Evolutionary conservation across 2,888 invertebrate genomes (phyloP), one percentile per base, ranked within the genome.

Genomic region (Tyria jacobaeae): DNA sequence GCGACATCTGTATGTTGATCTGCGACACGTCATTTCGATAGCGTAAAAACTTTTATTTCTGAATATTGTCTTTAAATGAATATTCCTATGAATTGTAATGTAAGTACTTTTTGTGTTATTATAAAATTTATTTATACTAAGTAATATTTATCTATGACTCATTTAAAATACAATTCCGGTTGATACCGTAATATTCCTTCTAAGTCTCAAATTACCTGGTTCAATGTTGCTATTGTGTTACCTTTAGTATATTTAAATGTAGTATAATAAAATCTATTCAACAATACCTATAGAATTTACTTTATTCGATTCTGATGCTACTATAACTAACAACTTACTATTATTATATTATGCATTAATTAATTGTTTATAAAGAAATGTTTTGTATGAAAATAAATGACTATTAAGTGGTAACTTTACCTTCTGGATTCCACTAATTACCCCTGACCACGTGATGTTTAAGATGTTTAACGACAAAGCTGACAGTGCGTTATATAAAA

Each of bases 321-420:
- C 83, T 87, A 87, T 82, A 60, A 74, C 85, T 88, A 84, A 77
- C 70, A 64, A 74, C 73, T 79, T 75, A 77, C 71, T 71, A 73
- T 71, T 72, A 69, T 69, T 62, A 64, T 72, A 72, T 75, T 73
- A 78, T 66, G 75, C 51, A 57, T 69, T 71, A 68, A 48, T 67
- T 62, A 68, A 66, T 52, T 64, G 64, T 70, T 68, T 48, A 39
- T 60, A 62, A 51, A 79, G 83, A 85, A 83, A 82, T 71, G 80
- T 77, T 77, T 74, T 67, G 76, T 90, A 88, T 70, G 85, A 90
- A 91, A 90, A 91, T 90, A 90, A 89, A 85, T 84, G 76, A 87
- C 84, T 88, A 86, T 87, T 62, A 68, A 73, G 76, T 80, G 87
- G 77, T 77, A 73, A 76, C 75, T 71, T 67, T 85, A 83, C 85